phyloP scores from a whole-genome alignment of 2,888 invertebrate species.

The Frankliniella fusca region DNA sequence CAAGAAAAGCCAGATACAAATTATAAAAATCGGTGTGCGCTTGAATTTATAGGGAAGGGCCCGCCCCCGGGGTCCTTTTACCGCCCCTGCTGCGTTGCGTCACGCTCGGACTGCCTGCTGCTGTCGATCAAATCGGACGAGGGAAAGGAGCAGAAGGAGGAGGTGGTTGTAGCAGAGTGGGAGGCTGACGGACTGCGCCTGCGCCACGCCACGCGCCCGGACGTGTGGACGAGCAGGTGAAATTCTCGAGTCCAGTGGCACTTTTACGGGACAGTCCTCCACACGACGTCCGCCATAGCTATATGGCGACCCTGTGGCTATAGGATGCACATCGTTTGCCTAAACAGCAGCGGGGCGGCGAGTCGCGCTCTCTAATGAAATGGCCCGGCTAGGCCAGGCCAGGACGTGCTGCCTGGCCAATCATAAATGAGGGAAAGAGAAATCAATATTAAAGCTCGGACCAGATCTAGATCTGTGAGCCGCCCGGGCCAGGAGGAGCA shows the following conservation, averaged over 20 bases:
- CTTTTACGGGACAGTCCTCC: too few relatives aligned
- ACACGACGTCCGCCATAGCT: too few relatives aligned
- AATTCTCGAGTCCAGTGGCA: too few relatives aligned
- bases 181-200: too few relatives aligned
- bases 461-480: constrained; percentile 8
- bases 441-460: neutral
- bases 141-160: neutral
- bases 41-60: too few relatives aligned
- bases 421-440: constrained; percentile 13
- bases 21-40: too few relatives aligned
- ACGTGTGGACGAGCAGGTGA: too few relatives aligned
- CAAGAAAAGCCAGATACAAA: too few relatives aligned
- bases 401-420: neutral
- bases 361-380: neutral
- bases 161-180: neutral
- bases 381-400: neutral
- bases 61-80: neutral
- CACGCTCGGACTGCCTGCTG: neutral
- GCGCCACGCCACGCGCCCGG: too few relatives aligned
- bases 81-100: neutral
- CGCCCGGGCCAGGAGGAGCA: neutral
- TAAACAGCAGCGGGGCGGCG: too few relatives aligned
- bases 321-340: too few relatives aligned
- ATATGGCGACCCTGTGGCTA: too few relatives aligned
- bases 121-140: neutral